Base-by-base conservation (phyloP, 2,888 invertebrate species). In the Phoenoteleia sp. region DNA sequence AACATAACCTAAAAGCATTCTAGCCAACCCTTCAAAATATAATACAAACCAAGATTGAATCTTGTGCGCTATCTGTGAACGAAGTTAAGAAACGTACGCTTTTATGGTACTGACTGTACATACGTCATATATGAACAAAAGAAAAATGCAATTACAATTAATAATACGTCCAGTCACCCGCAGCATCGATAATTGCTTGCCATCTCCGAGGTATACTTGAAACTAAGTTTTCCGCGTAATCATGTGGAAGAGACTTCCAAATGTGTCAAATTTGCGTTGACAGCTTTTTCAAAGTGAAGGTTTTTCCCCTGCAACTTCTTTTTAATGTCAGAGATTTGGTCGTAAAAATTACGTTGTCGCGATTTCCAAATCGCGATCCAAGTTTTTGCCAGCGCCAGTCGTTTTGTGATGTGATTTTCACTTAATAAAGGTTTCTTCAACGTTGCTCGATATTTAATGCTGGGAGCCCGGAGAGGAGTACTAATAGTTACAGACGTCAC, bases 251-350 rank as follows among this genome's bases (percentile, higher is more conserved):
- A 21, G 67, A 72, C 67, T 56, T 79, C 79, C 79, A 79, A 54
- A 84, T 84, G 27, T 2, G 4, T 45, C 23, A 23, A 64, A 74
- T 62, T 36, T 72, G 54, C 25, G 45, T 54, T 52, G 52, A 58
- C n/a, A 81, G 39, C 54, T 81, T 56, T 29, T 75, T 81, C 3
- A 76, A 23, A 23, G 25, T 76, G 25, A 66, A 71, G 1, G 49
- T 42, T 27, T 39, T 69, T 86, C 66, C 76, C 76, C 29, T 71
- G 76, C 29, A 86, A 69, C 74, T 87, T 82, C 3, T 21, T 25
- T 66, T 88, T 84, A 33, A 87, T 85, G 39, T 72, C 36, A 9
- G 76, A 19, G 77, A 21, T 81, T 86, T 80, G 66, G 84, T 84
- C 11, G 39, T 77, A 77, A 85, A 87, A 21, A 86, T 71, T 45